Percentiles rank a stretch among this genome's conserved stretches.
Conservation (phyloP, 1,140 invertebrate species). For the Agrypnia vestita region DNA sequence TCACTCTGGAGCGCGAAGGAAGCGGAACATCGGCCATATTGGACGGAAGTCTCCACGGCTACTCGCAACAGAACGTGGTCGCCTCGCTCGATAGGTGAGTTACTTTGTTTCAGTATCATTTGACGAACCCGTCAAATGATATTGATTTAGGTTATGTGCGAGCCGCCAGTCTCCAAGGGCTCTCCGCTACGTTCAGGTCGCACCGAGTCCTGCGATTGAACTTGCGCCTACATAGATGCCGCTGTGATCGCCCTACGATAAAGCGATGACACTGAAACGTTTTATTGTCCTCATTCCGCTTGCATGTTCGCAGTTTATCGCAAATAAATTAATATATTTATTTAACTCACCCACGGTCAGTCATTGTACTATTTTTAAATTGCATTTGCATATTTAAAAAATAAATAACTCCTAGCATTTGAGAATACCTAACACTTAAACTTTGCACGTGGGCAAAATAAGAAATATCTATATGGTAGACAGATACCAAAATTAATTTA, state of each 20-base stretch:
- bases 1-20: background rate
- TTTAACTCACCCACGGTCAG: too few species aligned
- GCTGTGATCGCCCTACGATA: background rate
- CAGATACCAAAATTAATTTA: too few species aligned
- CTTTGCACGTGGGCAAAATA: too few species aligned
- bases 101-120: background rate
- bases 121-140: too few species aligned
- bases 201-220: constrained; percentile 7
- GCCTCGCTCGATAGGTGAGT: constrained; percentile 18
- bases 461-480: too few species aligned
- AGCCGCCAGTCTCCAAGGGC: background rate
- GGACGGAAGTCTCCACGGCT: constrained; percentile 4
- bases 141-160: background rate
- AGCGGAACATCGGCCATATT: constrained; percentile 15
- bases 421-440: too few species aligned
- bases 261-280: constrained; percentile 10
- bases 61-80: constrained; percentile 12
- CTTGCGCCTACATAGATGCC: constrained; percentile 12
- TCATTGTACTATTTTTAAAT: too few species aligned
- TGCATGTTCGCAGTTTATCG: too few species aligned
- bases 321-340: too few species aligned
- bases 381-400: too few species aligned
- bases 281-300: too few species aligned
- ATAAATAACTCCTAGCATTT: too few species aligned
- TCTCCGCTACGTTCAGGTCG: background rate